Evolutionary conservation across 2,113 vertebrate species (phyloP).

Genomic region (Apistogramma diplotaenia): DNA sequence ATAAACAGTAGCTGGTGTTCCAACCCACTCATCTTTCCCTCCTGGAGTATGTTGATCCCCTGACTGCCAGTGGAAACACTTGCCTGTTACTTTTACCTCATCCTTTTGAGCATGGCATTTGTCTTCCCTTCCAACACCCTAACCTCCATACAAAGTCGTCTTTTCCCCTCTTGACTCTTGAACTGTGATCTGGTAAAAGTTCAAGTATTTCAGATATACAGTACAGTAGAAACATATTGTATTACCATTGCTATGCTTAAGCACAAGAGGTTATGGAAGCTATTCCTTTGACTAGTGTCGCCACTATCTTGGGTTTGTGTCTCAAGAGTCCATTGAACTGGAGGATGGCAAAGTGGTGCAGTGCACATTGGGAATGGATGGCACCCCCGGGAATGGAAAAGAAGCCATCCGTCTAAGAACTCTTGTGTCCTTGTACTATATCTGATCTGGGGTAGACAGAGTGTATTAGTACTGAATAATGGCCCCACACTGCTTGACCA

Average conservation of each 20-base stretch:
- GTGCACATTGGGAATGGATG: slow-evolving; percentile 67
- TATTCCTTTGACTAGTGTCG: slow-evolving; percentile 14
- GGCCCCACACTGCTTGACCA: slow-evolving; percentile 65
- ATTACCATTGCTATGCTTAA: slow-evolving; percentile 22
- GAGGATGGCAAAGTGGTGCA: slow-evolving; percentile 52
- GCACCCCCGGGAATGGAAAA: slow-evolving; percentile 60
- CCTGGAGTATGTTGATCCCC: slow-evolving; percentile 19
- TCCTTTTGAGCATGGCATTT: slow-evolving; percentile 26
- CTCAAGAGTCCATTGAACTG: slow-evolving; percentile 52
- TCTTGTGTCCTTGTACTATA: slow-evolving; percentile 69
- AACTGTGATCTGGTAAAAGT: slow-evolving; percentile 14
- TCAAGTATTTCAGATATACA: background rate
- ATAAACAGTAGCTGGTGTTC: slow-evolving; percentile 48
- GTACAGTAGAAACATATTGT: slow-evolving; percentile 20
- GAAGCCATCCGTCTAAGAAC: slow-evolving; percentile 67
- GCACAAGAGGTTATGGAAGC: background rate
- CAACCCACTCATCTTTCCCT: slow-evolving; percentile 28
- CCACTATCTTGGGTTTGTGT: slow-evolving; percentile 42
- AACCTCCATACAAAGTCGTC: background rate
- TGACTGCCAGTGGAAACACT: slow-evolving; percentile 12
- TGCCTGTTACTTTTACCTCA: slow-evolving; percentile 36
- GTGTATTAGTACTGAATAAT: slow-evolving; percentile 75
- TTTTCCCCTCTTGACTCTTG: background rate
- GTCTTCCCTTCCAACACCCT: slow-evolving; percentile 2
- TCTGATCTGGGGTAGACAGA: slow-evolving; percentile 73